These are phyloP conservation scores for Epistrophella euchroma DNA, from an alignment of 2,888 invertebrate genomes.

Conservation along the genomic window DNA sequence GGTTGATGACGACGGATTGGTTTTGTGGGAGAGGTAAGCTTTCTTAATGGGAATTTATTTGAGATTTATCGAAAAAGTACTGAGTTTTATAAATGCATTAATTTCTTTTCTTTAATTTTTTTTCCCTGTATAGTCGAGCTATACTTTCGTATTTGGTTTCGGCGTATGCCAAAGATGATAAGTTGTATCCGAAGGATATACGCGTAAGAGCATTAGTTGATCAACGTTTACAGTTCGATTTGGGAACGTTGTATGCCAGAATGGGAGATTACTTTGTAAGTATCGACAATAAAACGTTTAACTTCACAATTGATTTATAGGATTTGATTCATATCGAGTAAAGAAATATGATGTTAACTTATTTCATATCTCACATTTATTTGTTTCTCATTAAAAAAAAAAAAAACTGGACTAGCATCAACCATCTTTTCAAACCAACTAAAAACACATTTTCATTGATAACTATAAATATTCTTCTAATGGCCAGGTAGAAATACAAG, in stretches of 20 bases:
- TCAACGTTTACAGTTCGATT: slow-evolving; percentile 86
- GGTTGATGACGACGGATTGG: slow-evolving; percentile 85
- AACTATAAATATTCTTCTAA: too few relatives aligned
- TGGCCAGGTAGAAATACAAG: too few relatives aligned
- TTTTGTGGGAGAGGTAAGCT: slow-evolving; percentile 84
- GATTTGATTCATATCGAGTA: neutral
- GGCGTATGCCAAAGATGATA: slow-evolving; percentile 86
- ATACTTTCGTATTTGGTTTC: slow-evolving; percentile 87
- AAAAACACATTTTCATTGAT: too few relatives aligned
- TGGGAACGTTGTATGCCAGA: slow-evolving; percentile 85
- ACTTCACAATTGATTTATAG: too few relatives aligned
- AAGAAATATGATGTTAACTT: too few relatives aligned
- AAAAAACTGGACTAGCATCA: too few relatives aligned
- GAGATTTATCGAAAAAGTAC: slow-evolving; percentile 16
- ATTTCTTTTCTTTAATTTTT: neutral
- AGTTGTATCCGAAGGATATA: slow-evolving; percentile 86
- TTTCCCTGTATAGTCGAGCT: slow-evolving; percentile 81
- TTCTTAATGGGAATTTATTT: slow-evolving; percentile 1
- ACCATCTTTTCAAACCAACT: too few relatives aligned
- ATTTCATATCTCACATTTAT: too few relatives aligned
- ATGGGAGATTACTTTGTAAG: slow-evolving; percentile 86
- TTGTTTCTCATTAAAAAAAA: too few relatives aligned
- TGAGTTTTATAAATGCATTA: slow-evolving; percentile 48
- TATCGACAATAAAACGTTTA: slow-evolving; percentile 60
- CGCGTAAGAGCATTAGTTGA: slow-evolving; percentile 86